These are phyloP conservation scores for Pseudois nayaur DNA, from an alignment of 2,113 vertebrate genomes.

Conservation along the genomic window DNA sequence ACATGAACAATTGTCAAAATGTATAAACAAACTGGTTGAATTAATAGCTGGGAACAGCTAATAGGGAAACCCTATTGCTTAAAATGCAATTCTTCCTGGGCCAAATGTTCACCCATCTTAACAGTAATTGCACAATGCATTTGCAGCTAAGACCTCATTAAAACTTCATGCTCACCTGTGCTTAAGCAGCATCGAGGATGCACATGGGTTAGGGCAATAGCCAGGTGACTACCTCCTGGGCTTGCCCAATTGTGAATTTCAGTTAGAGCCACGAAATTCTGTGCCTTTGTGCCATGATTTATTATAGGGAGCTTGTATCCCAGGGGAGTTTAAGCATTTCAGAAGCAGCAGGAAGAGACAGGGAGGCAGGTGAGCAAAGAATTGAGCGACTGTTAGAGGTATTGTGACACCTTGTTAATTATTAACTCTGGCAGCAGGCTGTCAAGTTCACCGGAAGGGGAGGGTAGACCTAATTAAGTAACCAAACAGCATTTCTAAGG, in stretches of 20 bases:
- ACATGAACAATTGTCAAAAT: slow-evolving; percentile 68
- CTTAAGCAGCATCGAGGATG: not conserved
- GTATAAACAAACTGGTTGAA: slow-evolving; percentile 71
- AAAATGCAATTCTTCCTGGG: slow-evolving; percentile 69
- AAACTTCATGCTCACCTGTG: slow-evolving; percentile 73
- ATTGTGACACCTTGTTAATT: slow-evolving; percentile 73
- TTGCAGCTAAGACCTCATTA: slow-evolving; percentile 70
- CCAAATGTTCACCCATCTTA: slow-evolving; percentile 66
- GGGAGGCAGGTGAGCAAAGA: slow-evolving; percentile 68
- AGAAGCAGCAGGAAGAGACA: slow-evolving; percentile 67
- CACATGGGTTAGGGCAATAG: slow-evolving; percentile 35
- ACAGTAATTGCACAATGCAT: slow-evolving; percentile 67
- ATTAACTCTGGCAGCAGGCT: slow-evolving; percentile 68
- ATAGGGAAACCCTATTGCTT: slow-evolving; percentile 68
- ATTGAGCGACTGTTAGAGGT: slow-evolving; percentile 44
- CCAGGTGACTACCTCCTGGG: slow-evolving; percentile 68
- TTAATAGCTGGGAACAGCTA: slow-evolving; percentile 68
- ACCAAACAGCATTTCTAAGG: slow-evolving; percentile 59
- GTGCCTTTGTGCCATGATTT: slow-evolving; percentile 64
- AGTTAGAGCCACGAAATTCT: slow-evolving; percentile 54
- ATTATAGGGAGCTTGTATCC: slow-evolving; percentile 66
- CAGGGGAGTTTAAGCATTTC: slow-evolving; percentile 66
- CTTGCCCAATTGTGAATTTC: slow-evolving; percentile 64
- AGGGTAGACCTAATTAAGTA: slow-evolving; percentile 62
- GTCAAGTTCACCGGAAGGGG: slow-evolving; percentile 60